phyloP scores from a whole-genome alignment of 1,140 invertebrate genomes.

The Reticulitermes speratus region DNA sequence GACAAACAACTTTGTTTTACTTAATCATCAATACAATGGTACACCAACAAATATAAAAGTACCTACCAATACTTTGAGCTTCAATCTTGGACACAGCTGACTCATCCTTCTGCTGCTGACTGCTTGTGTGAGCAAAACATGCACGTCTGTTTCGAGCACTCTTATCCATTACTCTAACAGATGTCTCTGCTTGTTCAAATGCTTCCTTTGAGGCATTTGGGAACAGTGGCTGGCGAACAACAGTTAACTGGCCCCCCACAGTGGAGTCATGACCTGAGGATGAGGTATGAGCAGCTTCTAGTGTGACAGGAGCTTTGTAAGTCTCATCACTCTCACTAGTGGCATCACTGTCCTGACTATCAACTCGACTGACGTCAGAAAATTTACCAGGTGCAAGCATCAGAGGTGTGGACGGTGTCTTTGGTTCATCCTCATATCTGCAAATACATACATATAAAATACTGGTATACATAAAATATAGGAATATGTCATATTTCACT shows the following conservation, averaged over 20 bases:
- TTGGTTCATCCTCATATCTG: slow-evolving; percentile 27
- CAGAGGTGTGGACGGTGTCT: not conserved
- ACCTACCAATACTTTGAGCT: not conserved
- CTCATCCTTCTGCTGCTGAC: slow-evolving; percentile 4
- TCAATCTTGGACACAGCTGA: not conserved
- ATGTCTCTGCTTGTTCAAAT: slow-evolving; percentile 24
- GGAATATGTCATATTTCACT: not conserved
- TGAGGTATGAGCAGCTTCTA: not conserved
- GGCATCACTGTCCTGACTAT: slow-evolving; percentile 44
- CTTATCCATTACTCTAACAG: slow-evolving; percentile 23
- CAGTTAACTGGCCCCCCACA: slow-evolving; percentile 27
- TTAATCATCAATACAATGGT: no score
- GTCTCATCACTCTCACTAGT: slow-evolving; percentile 46
- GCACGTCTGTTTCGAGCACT: slow-evolving; percentile 37
- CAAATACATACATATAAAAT: not conserved
- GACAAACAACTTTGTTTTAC: no score
- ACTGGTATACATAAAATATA: not conserved
- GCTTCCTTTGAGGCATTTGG: slow-evolving; percentile 39
- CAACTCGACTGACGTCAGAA: slow-evolving; percentile 37
- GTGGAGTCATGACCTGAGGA: not conserved
- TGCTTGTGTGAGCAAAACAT: slow-evolving; percentile 36
- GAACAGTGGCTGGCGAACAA: slow-evolving; percentile 39
- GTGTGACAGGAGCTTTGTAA: slow-evolving; percentile 39
- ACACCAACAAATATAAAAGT: no score
- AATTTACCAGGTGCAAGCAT: slow-evolving; percentile 1